These are phyloP conservation scores for Silurus meridionalis DNA, from an alignment of 2,113 vertebrate genomes.

Conservation along the genomic window DNA sequence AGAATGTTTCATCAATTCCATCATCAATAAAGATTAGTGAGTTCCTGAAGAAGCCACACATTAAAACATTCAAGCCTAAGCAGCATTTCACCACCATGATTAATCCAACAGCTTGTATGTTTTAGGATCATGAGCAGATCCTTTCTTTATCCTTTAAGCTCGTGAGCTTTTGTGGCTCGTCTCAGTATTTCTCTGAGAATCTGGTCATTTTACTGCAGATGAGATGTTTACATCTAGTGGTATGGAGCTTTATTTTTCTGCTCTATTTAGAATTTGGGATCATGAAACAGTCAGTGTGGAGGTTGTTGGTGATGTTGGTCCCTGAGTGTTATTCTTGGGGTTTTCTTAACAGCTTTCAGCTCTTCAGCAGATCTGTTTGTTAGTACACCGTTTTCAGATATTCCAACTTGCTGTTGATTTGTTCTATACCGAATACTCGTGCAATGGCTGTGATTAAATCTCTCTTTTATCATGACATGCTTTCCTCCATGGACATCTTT, in stretches of 20 bases:
- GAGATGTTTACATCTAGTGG: neutral
- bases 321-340: neutral
- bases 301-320: neutral
- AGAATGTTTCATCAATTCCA: neutral
- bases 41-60: neutral
- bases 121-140: neutral
- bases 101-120: neutral
- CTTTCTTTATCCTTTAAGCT: neutral
- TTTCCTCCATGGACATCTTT: neutral
- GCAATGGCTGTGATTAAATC: neutral
- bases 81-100: neutral
- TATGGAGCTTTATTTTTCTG: neutral
- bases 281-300: neutral
- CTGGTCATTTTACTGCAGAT: neutral
- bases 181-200: neutral
- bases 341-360: neutral
- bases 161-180: neutral
- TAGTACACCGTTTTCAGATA: neutral
- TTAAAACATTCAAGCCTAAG: neutral
- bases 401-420: neutral
- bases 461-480: neutral
- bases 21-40: neutral
- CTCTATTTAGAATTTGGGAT: neutral
- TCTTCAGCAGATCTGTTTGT: neutral
- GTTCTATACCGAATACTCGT: neutral